Base-by-base conservation (phyloP, 2,797 vertebrate genomes). In the Bryconaethiops microstoma region DNA sequence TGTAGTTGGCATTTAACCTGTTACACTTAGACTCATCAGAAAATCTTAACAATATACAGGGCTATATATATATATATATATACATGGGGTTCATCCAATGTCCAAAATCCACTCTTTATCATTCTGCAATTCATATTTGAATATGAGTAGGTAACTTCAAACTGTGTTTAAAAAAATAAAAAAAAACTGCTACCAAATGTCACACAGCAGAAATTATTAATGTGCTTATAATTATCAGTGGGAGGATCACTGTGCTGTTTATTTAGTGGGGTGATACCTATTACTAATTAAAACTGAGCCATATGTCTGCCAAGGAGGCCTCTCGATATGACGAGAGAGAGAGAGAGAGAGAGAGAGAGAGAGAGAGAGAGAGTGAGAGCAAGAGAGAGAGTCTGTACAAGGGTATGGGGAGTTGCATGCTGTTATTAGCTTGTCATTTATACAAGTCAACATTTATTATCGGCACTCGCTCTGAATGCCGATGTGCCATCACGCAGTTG, bases 271-370 rank as follows among this genome's bases (percentile, higher is more conserved):
- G 68, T 13, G 82, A 84, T 86, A 82, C 83, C 77, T 80, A 79
- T 82, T 77, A 45, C 80, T 86, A 86, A 86, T 86, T 86, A 86
- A 84, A 86, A 71, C 40, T n/a, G 39, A 83, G 77, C 74, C 71
- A 71, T 81, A 77, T 84, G 77, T 67, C 79, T 86, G 77, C 77
- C 73, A 76, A 70, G 54, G 54, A 52, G 40, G 17, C 48, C 50
- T 82, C 79, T 83, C 57, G 2, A 69, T 62, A 84, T 77, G 79
- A 74, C 77, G 79, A 68, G 68, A 60, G 50, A 80, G 63, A 79
- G 42, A 62, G 9, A n/a, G 54, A n/a, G 57, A 70, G 59, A 4
- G 35, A 35, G 35, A 35, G 35, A 35, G 35, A 35, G 35, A n/a
- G n/a, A n/a, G n/a, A n/a, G n/a, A n/a, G n/a, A n/a, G n/a, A n/a